Conservation (phyloP, 1,140 invertebrate species). For the Apis florea region DNA sequence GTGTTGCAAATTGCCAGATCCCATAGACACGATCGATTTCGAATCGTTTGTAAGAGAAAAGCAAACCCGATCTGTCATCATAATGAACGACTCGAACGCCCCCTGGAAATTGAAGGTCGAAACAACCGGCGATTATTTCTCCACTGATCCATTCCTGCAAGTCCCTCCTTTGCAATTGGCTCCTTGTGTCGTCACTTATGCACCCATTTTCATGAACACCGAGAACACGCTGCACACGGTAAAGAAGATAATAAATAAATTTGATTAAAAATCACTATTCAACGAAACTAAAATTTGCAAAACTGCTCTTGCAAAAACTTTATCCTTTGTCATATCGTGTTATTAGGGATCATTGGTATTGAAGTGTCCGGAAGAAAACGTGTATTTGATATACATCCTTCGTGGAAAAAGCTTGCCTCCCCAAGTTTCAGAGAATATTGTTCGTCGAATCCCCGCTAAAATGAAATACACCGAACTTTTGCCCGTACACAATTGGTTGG, state of each 20-base stretch:
- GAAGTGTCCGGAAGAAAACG: slow-evolving; percentile 50
- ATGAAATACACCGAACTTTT: slow-evolving; percentile 61
- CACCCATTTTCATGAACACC: slow-evolving; percentile 63
- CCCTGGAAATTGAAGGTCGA: slow-evolving; percentile 70
- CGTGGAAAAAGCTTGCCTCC: slow-evolving; percentile 43
- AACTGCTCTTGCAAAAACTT: too few species aligned
- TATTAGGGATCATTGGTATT: slow-evolving; percentile 60
- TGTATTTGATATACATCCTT: slow-evolving; percentile 58
- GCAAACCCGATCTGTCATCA: slow-evolving; percentile 60
- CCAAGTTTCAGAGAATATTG: slow-evolving; percentile 37
- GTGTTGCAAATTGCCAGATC: slow-evolving; percentile 71
- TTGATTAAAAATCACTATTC: not conserved
- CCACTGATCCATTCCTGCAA: slow-evolving; percentile 47
- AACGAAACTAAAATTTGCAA: too few species aligned
- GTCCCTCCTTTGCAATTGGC: slow-evolving; percentile 56
- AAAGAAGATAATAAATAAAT: not conserved
- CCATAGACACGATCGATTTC: slow-evolving; percentile 72
- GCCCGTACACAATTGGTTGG: slow-evolving; percentile 59
- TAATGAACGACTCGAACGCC: slow-evolving; percentile 69
- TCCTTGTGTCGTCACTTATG: slow-evolving; percentile 62
- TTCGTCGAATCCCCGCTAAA: slow-evolving; percentile 62
- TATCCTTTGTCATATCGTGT: too few species aligned
- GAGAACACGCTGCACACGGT: slow-evolving; percentile 57
- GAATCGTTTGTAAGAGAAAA: slow-evolving; percentile 66
- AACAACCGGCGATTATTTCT: slow-evolving; percentile 74